Conservation (phyloP, 2,113 vertebrate species). For the Callopanchax toddi region DNA sequence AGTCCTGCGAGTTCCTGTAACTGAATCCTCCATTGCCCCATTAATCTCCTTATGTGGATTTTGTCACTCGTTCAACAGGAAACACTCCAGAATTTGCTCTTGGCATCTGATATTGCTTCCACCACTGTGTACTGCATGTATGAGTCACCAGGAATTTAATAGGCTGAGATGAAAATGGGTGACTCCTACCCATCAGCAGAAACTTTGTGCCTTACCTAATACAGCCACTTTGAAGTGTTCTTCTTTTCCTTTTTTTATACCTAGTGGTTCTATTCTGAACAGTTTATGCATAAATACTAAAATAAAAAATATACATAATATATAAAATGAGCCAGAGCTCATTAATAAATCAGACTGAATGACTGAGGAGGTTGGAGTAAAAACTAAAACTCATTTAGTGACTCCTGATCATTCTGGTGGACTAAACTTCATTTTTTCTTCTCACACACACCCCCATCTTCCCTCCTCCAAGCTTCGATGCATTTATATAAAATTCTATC, state of each 20-base stretch:
- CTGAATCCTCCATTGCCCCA: not conserved
- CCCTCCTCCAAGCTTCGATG: not conserved
- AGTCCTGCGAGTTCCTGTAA: not conserved
- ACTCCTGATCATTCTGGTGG: not conserved
- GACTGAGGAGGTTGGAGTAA: not conserved
- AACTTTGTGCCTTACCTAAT: not conserved
- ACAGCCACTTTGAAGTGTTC: not conserved
- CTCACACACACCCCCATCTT: not conserved
- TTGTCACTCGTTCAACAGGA: not conserved
- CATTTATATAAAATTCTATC: slow-evolving; percentile 21
- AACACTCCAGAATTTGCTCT: not conserved
- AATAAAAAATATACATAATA: too few species aligned
- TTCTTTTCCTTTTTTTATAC: not conserved
- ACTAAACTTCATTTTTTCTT: slow-evolving; percentile 12
- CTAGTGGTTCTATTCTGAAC: not conserved
- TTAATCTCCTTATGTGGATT: not conserved
- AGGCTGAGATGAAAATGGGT: not conserved
- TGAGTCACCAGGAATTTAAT: not conserved
- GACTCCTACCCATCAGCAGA: not conserved
- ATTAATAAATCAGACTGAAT: not conserved
- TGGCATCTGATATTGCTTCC: not conserved
- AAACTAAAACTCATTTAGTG: not conserved
- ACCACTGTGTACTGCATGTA: not conserved
- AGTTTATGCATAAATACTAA: too few species aligned
- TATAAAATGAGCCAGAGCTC: too few species aligned